These are phyloP conservation scores for Cheilosia soror DNA, from an alignment of 2,888 invertebrate species.

Conservation along the genomic window DNA sequence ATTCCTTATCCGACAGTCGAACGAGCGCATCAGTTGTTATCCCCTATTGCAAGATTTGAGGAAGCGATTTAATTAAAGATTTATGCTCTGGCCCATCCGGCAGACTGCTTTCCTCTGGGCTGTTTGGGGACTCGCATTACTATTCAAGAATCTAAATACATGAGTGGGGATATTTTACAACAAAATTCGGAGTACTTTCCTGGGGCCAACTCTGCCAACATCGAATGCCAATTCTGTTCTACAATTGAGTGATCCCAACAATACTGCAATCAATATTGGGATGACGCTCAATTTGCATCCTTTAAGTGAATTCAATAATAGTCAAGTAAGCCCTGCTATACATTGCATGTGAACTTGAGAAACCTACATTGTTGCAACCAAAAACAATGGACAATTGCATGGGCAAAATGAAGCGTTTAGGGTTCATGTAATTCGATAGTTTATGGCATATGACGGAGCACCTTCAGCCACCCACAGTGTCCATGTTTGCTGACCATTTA, in stretches of 20 bases:
- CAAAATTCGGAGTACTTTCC: background rate
- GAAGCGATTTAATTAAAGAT: constrained; percentile 39
- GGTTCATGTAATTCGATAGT: constrained; percentile 54
- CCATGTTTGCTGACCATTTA: constrained; percentile 26
- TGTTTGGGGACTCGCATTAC: constrained; percentile 6
- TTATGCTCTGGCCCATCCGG: constrained; percentile 14
- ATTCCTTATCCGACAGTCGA: background rate
- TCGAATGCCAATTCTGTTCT: background rate
- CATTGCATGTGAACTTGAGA: constrained; percentile 15
- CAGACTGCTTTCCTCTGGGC: constrained; percentile 2
- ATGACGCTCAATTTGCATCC: constrained; percentile 5
- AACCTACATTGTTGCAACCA: background rate
- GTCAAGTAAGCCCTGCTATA: background rate
- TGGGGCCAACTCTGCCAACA: background rate
- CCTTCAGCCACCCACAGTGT: constrained; percentile 41
- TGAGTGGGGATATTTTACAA: background rate
- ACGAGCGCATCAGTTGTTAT: background rate
- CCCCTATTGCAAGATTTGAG: constrained; percentile 9
- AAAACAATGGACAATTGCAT: constrained; percentile 18
- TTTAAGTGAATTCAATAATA: constrained; percentile 9
- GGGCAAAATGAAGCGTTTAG: constrained; percentile 1
- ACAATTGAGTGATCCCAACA: background rate
- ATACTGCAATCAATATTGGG: background rate
- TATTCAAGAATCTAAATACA: background rate
- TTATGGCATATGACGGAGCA: constrained; percentile 36